phyloP scores from a whole-genome alignment of 2,113 vertebrate species.

The Dipodomys merriami region DNA sequence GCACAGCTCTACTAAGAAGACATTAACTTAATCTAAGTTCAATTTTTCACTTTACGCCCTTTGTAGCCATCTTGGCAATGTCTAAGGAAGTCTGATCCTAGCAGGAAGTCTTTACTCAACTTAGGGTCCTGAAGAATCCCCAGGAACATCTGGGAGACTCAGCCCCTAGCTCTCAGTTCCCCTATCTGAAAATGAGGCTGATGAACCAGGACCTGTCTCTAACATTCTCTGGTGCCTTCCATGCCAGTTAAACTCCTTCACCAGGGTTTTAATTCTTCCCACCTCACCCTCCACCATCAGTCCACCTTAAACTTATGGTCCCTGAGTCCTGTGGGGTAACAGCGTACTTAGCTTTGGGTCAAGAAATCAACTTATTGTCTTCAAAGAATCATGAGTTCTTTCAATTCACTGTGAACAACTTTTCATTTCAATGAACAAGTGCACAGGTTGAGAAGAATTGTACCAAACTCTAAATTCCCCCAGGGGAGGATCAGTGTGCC shows the following conservation, averaged over 20 bases:
- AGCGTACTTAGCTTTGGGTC: neutral
- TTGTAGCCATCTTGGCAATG: neutral
- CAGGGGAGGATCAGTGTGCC: neutral
- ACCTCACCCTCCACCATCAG: neutral
- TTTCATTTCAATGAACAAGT: conserved; percentile 1
- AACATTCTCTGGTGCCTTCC: neutral
- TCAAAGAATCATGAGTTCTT: neutral
- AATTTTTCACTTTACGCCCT: conserved; percentile 24
- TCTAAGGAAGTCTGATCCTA: neutral
- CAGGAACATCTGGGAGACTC: neutral
- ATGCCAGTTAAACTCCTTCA: neutral
- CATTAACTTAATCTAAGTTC: neutral
- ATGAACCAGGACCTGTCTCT: neutral
- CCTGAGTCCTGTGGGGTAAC: neutral
- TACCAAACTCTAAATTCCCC: neutral
- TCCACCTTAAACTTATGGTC: neutral
- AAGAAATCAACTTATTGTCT: neutral
- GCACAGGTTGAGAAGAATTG: neutral
- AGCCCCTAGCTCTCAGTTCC: neutral
- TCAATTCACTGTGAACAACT: conserved; percentile 1
- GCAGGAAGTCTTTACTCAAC: neutral
- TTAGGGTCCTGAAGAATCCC: neutral
- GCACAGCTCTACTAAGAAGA: conserved; percentile 22
- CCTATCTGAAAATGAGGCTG: neutral
- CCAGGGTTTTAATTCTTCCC: neutral